Evolutionary conservation across 2,888 invertebrate genomes (phyloP), one percentile per base, ranked within the genome.

Genomic region (Parnassius mnemosyne): DNA sequence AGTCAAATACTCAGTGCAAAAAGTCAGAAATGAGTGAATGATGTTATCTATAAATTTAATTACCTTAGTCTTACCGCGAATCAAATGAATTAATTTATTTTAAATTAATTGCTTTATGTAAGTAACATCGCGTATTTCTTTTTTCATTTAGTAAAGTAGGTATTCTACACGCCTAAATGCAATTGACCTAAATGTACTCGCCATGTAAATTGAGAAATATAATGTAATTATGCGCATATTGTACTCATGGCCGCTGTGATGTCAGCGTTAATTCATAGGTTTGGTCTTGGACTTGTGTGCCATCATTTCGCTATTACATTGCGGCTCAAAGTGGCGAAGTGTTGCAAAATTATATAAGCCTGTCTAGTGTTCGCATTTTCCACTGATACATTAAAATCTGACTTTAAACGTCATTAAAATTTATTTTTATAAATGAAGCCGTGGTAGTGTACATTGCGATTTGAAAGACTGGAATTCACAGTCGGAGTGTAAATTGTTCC

Each of bases 181-280:
- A 59, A 59, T 63, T 63, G 63, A 63, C 63, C 60, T 57, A 60
- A 60, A 63, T 60, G 43, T 60, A 57, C 47, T 13, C 47, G 50
- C 58, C 41, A 59, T 62, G 57, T 46, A 57, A 53, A 62, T 58
- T 43, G 44, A 55, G 49, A 58, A 62, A 62, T 53, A 47, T 59
- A 57, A 54, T 20, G 54, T 63, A 60, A 60, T 60, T 63, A 60
- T 51, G 56, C 60, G 34, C 59, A 63, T 60, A 63, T 63, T 60
- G 60, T 52, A 63, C 63, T 60, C 63, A 63, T 60, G 63, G 63
- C 43, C 63, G 49, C 25, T 16, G 56, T 63, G 63, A 63, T 56
- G 63, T 63, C 60, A 63, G 46, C 56, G 55, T 54, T 54, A 52
- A 47, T 52, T 57, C 61, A 57, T 57, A 61, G 53, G 13, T 61